A percentile compares a stretch with the other conserved stretches of the same genome.
phyloP scores from a whole-genome alignment of 2,888 invertebrate genomes.

The Mechanitis messenoides region DNA sequence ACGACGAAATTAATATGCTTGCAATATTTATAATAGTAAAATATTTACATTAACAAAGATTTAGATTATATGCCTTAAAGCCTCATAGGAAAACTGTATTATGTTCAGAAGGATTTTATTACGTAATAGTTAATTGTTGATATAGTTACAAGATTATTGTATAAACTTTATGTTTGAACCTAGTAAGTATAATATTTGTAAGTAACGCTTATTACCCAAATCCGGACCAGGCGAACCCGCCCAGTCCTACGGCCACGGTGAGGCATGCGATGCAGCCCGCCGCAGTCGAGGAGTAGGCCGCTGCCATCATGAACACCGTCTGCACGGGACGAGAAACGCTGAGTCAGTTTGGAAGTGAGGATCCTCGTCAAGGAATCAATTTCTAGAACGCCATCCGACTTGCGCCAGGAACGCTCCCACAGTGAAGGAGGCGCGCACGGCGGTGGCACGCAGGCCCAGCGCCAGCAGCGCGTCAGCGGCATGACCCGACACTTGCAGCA shows the following conservation, averaged over 20 bases:
- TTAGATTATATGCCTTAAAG: no score
- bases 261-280: slow-evolving; percentile 86
- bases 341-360: no score
- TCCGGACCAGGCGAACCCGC: slow-evolving; percentile 95
- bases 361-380: not conserved
- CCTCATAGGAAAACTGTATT: no score
- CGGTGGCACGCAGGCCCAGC: slow-evolving; percentile 82
- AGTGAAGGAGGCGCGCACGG: slow-evolving; percentile 78
- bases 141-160: no score
- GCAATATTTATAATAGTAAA: no score
- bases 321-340: slow-evolving; percentile 61
- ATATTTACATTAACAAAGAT: no score
- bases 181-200: not conserved
- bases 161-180: no score
- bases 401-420: slow-evolving; percentile 68
- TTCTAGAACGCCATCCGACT: slow-evolving; percentile 33
- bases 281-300: slow-evolving; percentile 83
- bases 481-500: slow-evolving; percentile 87
- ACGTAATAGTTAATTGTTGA: no score
- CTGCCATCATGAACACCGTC: slow-evolving; percentile 90
- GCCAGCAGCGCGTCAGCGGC: slow-evolving; percentile 83
- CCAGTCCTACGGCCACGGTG: slow-evolving; percentile 91
- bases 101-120: no score
- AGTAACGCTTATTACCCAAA: slow-evolving; percentile 79
- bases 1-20: no score